These are phyloP conservation scores for Typhlichthys eigenmanni DNA, from an alignment of 2,797 vertebrate genomes.

Conservation along the genomic window DNA sequence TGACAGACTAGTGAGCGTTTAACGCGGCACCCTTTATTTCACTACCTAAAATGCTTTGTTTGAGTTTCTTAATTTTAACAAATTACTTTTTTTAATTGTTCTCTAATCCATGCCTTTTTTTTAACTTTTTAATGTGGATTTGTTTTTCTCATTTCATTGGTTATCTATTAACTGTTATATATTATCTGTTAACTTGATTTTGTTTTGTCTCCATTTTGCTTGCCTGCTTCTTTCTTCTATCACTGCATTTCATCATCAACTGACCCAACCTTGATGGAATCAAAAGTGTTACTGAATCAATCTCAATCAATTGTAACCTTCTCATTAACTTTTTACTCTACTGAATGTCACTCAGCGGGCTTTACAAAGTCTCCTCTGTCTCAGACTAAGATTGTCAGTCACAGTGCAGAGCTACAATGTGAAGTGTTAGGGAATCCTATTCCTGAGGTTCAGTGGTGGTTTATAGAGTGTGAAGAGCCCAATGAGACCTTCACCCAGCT, in stretches of 20 bases:
- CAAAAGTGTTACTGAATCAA: not conserved
- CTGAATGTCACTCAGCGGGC: slow-evolving; percentile 75
- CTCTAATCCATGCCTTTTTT: too few species aligned
- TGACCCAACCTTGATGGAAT: slow-evolving; percentile 33
- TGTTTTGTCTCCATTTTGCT: slow-evolving; percentile 27
- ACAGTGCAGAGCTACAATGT: slow-evolving; percentile 85
- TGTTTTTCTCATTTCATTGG: not conserved
- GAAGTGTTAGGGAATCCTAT: slow-evolving; percentile 90
- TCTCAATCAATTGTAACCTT: slow-evolving; percentile 7
- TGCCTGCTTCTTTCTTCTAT: slow-evolving; percentile 51
- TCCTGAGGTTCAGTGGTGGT: slow-evolving; percentile 97
- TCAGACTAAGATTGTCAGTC: slow-evolving; percentile 79
- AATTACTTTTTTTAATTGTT: too few species aligned
- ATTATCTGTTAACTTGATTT: not conserved
- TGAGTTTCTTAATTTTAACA: too few species aligned
- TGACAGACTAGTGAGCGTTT: too few species aligned
- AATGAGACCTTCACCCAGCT: slow-evolving; percentile 83
- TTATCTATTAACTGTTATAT: slow-evolving; percentile 12
- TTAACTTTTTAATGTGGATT: too few species aligned
- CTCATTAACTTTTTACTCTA: slow-evolving; percentile 27
- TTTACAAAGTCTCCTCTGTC: slow-evolving; percentile 90
- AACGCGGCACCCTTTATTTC: too few species aligned
- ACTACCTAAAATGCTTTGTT: too few species aligned
- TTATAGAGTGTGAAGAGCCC: slow-evolving; percentile 80
- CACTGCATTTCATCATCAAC: slow-evolving; percentile 50